phyloP scores from a whole-genome alignment of 2,888 invertebrate genomes.

The Temnothorax ravouxi region DNA sequence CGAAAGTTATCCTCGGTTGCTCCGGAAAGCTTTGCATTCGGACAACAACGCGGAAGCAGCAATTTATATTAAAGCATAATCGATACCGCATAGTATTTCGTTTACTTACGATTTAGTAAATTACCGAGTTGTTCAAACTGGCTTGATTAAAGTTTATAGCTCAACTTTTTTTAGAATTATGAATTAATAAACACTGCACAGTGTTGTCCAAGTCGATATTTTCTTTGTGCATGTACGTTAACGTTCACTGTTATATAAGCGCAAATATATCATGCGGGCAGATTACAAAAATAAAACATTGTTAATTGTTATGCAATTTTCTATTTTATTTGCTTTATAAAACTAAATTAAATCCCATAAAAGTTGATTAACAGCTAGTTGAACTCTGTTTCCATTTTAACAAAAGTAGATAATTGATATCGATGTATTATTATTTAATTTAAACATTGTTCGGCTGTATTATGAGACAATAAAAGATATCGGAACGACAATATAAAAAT shows the following conservation, averaged over 20 bases:
- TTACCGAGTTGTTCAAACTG: neutral
- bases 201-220: neutral
- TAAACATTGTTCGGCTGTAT: neutral
- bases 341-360: neutral
- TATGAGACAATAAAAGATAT: neutral
- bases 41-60: neutral
- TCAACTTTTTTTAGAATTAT: neutral
- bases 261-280: neutral
- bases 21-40: neutral
- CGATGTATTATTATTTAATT: neutral
- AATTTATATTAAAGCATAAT: constrained; percentile 2
- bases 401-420: neutral
- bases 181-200: constrained; percentile 8
- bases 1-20: neutral
- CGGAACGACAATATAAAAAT: neutral
- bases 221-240: neutral
- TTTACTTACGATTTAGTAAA: neutral
- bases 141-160: neutral
- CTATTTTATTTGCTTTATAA: neutral
- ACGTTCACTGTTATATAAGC: neutral
- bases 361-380: neutral
- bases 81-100: neutral
- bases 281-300: neutral
- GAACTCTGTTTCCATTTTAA: neutral
- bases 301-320: neutral